Conservation (phyloP, 1,140 invertebrate species). For the Papilio polytes region DNA sequence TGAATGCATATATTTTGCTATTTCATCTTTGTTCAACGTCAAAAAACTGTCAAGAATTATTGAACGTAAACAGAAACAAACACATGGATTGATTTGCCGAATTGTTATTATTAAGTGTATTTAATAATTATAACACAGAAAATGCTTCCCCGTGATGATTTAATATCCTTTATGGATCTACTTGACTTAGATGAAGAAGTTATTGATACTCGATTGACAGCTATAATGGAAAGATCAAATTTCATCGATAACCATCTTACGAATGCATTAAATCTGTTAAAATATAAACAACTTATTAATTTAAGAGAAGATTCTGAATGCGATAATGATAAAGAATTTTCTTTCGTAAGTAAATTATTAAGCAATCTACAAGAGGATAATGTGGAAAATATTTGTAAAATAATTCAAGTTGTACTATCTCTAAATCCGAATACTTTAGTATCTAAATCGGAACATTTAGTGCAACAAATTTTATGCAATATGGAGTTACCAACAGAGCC, state of each 20-base stretch:
- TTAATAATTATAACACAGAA: slow-evolving; percentile 5
- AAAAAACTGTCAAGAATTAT: background rate
- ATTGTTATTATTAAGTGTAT: background rate
- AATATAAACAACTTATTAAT: slow-evolving; percentile 75
- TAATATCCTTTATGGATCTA: slow-evolving; percentile 72
- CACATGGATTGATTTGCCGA: background rate
- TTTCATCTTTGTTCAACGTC: background rate
- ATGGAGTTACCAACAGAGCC: slow-evolving; percentile 49
- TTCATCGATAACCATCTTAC: slow-evolving; percentile 59
- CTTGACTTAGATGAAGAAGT: slow-evolving; percentile 74
- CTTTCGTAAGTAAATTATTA: slow-evolving; percentile 64
- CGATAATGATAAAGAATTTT: slow-evolving; percentile 65
- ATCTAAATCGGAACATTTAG: slow-evolving; percentile 70
- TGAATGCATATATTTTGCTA: too few relatives aligned
- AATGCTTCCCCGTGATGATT: slow-evolving; percentile 54
- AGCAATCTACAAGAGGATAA: slow-evolving; percentile 54
- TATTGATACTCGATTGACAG: slow-evolving; percentile 58
- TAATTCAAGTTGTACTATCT: slow-evolving; percentile 59
- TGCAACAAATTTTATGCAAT: slow-evolving; percentile 68
- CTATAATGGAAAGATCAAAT: slow-evolving; percentile 58
- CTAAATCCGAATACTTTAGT: slow-evolving; percentile 59
- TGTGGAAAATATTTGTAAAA: slow-evolving; percentile 60
- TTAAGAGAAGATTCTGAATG: slow-evolving; percentile 65
- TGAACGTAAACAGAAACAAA: background rate
- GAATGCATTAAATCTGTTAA: slow-evolving; percentile 59